phyloP scores from a whole-genome alignment of 2,113 vertebrate genomes.

The Paratilapia polleni region DNA sequence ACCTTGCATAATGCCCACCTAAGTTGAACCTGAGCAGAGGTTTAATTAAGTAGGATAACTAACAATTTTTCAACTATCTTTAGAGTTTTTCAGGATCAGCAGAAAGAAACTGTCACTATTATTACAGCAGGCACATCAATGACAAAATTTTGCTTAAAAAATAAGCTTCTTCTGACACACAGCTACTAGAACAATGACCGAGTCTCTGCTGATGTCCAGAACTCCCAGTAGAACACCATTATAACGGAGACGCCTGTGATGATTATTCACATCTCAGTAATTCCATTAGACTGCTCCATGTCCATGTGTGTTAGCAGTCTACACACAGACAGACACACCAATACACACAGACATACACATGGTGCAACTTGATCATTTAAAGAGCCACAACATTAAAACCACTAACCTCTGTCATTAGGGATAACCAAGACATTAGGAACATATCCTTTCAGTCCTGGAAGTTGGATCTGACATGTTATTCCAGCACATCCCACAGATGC shows the following conservation, averaged over 20 bases:
- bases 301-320: neutral
- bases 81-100: neutral
- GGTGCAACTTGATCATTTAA: neutral
- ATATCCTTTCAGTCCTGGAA: neutral
- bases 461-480: conserved; percentile 6
- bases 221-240: conserved; percentile 40
- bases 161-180: neutral
- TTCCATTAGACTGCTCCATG: conserved; percentile 60
- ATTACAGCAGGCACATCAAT: neutral
- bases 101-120: neutral
- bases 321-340: neutral
- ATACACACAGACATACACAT: neutral
- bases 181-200: conserved; percentile 6
- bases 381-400: neutral
- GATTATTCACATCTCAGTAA: conserved; percentile 69
- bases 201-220: conserved; percentile 18
- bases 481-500: neutral
- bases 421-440: neutral
- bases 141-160: neutral
- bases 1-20: neutral
- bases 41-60: too few relatives aligned
- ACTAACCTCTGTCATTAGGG: neutral
- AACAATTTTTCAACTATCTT: too few relatives aligned
- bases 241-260: conserved; percentile 60
- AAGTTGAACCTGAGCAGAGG: neutral